A percentile compares a stretch with the other conserved stretches of the same genome.
These are phyloP conservation scores for Yponomeuta evonymella DNA, from an alignment of 2,888 invertebrate species.

Conservation along the genomic window DNA sequence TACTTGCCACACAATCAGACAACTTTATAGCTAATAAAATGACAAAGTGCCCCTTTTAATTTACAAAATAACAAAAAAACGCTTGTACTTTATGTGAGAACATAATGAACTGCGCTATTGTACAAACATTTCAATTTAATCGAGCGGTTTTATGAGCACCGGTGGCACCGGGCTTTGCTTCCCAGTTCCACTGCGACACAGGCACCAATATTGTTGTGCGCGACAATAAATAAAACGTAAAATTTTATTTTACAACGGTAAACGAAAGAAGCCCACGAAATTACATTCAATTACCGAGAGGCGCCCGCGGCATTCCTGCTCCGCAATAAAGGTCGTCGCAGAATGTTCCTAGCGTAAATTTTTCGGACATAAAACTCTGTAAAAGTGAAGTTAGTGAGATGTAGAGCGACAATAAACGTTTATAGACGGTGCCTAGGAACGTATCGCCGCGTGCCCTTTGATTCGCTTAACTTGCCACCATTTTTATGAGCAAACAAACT, in stretches of 20 bases:
- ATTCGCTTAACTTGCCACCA: neutral
- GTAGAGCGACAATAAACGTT: slow-evolving; percentile 72
- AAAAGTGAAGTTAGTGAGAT: slow-evolving; percentile 73
- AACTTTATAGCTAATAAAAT: slow-evolving; percentile 10
- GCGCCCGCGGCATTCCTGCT: slow-evolving; percentile 59
- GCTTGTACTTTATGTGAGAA: slow-evolving; percentile 10
- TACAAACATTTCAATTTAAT: slow-evolving; percentile 9
- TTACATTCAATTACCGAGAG: slow-evolving; percentile 72
- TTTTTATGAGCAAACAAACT: neutral
- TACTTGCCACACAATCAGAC: neutral
- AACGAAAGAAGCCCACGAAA: slow-evolving; percentile 72
- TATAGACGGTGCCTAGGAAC: slow-evolving; percentile 41
- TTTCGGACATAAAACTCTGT: slow-evolving; percentile 74
- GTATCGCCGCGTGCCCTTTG: neutral
- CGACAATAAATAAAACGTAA: slow-evolving; percentile 72
- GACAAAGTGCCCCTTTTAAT: slow-evolving; percentile 8
- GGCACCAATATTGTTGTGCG: slow-evolving; percentile 55
- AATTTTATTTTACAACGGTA: slow-evolving; percentile 73
- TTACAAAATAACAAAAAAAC: slow-evolving; percentile 11
- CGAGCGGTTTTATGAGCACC: neutral
- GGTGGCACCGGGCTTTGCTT: neutral
- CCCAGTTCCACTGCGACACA: slow-evolving; percentile 13
- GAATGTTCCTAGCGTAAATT: slow-evolving; percentile 68
- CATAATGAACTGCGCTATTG: slow-evolving; percentile 14
- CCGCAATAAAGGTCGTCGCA: slow-evolving; percentile 61